These are phyloP conservation scores for Cydia pomonella DNA, from an alignment of 1,140 invertebrate genomes.

Conservation along the genomic window DNA sequence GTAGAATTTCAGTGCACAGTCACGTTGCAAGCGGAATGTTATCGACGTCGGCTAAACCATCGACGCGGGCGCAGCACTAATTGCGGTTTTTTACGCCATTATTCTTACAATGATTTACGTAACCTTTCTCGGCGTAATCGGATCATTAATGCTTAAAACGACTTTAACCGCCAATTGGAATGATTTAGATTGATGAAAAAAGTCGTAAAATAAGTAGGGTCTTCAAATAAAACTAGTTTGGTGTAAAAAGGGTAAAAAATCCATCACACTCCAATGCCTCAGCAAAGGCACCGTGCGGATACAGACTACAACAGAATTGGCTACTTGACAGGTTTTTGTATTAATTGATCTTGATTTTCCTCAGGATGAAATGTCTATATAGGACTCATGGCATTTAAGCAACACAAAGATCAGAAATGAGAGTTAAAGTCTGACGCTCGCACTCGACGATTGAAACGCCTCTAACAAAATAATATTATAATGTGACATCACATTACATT, in stretches of 20 bases:
- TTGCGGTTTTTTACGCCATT: conserved; percentile 70
- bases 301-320: no score
- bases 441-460: no score
- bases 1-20: conserved; percentile 62
- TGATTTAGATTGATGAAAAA: conserved; percentile 69
- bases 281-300: no score
- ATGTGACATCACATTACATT: no score
- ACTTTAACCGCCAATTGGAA: conserved; percentile 62
- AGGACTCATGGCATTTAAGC: no score
- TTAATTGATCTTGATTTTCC: no score
- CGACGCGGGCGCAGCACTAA: conserved; percentile 71
- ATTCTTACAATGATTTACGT: conserved; percentile 73
- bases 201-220: conserved; percentile 37
- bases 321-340: background rate
- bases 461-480: no score
- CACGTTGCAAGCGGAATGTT: conserved; percentile 72
- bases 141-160: conserved; percentile 66
- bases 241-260: background rate
- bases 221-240: background rate
- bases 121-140: conserved; percentile 62
- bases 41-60: conserved; percentile 75
- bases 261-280: no score
- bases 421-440: no score
- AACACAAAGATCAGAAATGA: no score
- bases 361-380: no score